Evolutionary conservation across 2,797 vertebrate species (phyloP), one percentile per base, ranked within the genome.

Genomic region (Ceyx erithaca): DNA sequence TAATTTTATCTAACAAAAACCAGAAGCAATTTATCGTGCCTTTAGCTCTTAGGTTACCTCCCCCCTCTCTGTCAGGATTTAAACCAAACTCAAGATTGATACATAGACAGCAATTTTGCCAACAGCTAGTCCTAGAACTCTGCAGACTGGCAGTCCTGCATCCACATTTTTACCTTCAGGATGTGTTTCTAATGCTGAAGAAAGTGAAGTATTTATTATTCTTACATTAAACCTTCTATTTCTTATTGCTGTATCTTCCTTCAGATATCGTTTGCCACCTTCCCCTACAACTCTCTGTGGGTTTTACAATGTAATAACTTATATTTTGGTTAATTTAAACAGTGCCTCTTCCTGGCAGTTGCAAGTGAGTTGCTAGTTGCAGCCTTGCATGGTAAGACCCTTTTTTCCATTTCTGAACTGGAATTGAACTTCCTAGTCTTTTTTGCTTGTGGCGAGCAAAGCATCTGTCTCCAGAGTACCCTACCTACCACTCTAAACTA

Each of bases 1-100:
- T 91, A 78, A 89, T 90, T 91, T 87, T 94, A 80, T 91, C 80
- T 91, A 89, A 81, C 67, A 76, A 8, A 86, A 84, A 87, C 23
- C 80, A 87, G 80, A 31, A 89, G 22, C 28, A 91, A 76, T 89
- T 93, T 81, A 73, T 89, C 70, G 49, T 1, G 6, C 40, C 71
- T 81, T 89, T 77, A 86, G 78, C 64, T 73, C 22, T 59, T 67
- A 40, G 23, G 30, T 80, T 80, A 10, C 37, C 28, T 73, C 15
- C 30, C 25, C 15, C 6, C 21, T 64, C 68, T 79, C 79, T 68
- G 64, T 28, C 61, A 83, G 9, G 57, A 15, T 83, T 83, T 57
- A 84, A 95, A 83, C 28, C n/a, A 72, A 85, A 69, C 25, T 70
- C 43, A 63, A 79, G 72, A 83, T 0, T 80, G 71, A 83, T 67